These are phyloP conservation scores for Acholoe squamosa DNA, from an alignment of 2,888 invertebrate genomes.

Conservation along the genomic window DNA sequence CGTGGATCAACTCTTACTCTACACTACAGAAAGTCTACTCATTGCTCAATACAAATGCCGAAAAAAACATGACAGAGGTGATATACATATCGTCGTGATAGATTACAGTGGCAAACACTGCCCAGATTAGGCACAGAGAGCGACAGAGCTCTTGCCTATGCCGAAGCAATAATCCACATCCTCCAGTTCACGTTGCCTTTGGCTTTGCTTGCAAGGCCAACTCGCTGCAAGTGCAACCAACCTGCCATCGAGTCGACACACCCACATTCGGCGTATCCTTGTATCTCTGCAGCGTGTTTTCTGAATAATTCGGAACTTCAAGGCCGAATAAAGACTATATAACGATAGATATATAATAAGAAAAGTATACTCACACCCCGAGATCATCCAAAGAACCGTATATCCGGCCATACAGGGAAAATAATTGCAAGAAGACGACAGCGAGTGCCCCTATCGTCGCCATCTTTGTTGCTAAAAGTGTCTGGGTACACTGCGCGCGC, in stretches of 20 bases:
- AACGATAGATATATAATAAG: background rate
- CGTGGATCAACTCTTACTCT: too few species aligned
- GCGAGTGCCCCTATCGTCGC: background rate
- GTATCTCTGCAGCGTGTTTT: background rate
- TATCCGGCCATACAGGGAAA: constrained; percentile 27
- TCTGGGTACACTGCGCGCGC: background rate
- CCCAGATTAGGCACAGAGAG: too few species aligned
- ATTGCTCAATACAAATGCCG: too few species aligned
- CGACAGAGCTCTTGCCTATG: too few species aligned
- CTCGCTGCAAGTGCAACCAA: background rate
- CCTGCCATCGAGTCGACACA: background rate
- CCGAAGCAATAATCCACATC: too few species aligned
- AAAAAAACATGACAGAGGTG: too few species aligned
- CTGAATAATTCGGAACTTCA: background rate
- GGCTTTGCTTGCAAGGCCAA: background rate
- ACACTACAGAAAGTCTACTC: too few species aligned
- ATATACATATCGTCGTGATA: too few species aligned
- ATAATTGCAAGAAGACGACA: constrained; percentile 2
- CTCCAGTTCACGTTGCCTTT: background rate
- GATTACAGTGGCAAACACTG: too few species aligned
- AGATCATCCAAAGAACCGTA: constrained; percentile 26
- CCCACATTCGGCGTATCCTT: background rate
- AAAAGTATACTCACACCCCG: constrained; percentile 16
- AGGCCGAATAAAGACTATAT: background rate
- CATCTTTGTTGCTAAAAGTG: constrained; percentile 40